Evolutionary conservation across 2,113 vertebrate species (phyloP).

Genomic region (Ictalurus furcatus): DNA sequence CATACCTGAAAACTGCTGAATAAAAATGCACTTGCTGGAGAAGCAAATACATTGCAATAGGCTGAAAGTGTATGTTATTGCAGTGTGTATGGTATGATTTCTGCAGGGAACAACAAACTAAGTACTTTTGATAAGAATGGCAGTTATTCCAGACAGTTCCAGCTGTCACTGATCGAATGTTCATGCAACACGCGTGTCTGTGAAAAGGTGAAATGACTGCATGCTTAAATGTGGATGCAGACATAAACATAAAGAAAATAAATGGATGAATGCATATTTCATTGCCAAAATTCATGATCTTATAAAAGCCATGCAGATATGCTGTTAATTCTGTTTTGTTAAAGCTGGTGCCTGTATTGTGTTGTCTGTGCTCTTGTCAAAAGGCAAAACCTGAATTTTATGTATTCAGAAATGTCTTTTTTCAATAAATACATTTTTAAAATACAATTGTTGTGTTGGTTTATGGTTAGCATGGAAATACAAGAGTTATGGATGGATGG

Average conservation of each 20-base stretch:
- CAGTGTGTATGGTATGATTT: background rate
- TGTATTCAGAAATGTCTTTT: background rate
- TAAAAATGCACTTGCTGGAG: background rate
- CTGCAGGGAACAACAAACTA: background rate
- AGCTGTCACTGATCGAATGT: background rate
- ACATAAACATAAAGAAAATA: background rate
- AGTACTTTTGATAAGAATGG: background rate
- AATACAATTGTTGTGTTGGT: background rate
- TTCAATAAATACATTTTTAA: slow-evolving; percentile 36
- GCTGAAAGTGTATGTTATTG: background rate
- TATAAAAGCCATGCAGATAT: background rate
- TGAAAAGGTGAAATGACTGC: background rate
- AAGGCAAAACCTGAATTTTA: slow-evolving; percentile 18
- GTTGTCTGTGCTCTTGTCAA: slow-evolving; percentile 1
- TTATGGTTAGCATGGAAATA: background rate
- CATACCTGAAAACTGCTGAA: background rate
- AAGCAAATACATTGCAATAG: too few species aligned
- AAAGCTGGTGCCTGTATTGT: background rate
- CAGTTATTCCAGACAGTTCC: background rate
- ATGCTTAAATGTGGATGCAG: background rate
- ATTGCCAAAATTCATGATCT: background rate
- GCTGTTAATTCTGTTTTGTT: background rate
- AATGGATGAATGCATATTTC: background rate
- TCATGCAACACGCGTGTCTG: background rate
- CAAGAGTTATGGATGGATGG: background rate